Conservation (phyloP, 2,888 invertebrate species). For the Theretra japonica region DNA sequence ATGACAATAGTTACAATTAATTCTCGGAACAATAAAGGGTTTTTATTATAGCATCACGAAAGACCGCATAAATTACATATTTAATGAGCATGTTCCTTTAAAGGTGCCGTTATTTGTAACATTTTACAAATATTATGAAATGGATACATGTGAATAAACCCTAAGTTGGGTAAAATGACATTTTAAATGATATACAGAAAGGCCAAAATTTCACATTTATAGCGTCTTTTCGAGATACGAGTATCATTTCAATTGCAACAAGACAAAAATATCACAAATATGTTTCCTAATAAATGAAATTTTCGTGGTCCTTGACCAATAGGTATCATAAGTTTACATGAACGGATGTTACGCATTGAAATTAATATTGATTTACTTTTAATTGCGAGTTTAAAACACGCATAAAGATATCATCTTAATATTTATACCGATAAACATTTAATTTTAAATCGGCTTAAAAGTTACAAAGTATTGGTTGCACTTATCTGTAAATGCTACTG, state of each 20-base stretch:
- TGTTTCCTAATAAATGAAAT: neutral
- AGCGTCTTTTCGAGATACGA: no score
- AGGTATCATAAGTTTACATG: no score
- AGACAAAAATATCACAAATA: conserved; percentile 1
- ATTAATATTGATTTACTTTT: no score
- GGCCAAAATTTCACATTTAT: neutral
- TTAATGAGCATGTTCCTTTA: conserved; percentile 4
- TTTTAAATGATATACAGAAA: neutral
- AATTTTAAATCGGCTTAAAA: neutral
- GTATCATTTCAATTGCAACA: no score
- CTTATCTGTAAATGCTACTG: conserved; percentile 19
- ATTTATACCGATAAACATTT: neutral
- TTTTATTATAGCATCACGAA: conserved; percentile 14
- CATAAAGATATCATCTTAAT: neutral
- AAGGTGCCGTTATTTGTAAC: neutral
- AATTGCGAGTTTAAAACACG: no score
- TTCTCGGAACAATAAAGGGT: conserved; percentile 20
- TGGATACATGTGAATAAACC: neutral
- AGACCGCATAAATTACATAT: conserved; percentile 10
- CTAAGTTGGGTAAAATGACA: conserved; percentile 14
- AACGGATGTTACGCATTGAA: no score
- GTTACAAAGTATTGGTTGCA: neutral
- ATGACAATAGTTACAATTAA: neutral
- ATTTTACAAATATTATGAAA: conserved; percentile 7
- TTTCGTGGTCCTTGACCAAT: neutral